Evolutionary conservation across 2,888 invertebrate species (phyloP), one percentile per base, ranked within the genome.

Genomic region (Netelia virgata): DNA sequence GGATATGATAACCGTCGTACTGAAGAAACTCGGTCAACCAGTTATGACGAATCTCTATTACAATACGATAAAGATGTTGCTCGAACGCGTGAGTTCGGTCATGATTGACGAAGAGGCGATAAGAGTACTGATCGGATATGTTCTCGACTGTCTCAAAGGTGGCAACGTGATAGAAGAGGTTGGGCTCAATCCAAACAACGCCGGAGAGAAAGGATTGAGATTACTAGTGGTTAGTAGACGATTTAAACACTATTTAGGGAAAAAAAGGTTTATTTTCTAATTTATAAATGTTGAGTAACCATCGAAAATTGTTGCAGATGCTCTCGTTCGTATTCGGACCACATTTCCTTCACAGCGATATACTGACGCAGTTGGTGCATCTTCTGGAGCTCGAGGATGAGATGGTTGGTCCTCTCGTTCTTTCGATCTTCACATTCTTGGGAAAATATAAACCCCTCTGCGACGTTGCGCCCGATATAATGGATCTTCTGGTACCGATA

Each of bases 11-110:
- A 95, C 95, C 94, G 89, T 91, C 85, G 97, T 98, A 10, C 94
- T 99, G 75, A 98, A 98, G 94, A 98, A 98, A 93, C 95, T 99
- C 2, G 99, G 99, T 0, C 97, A 98, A 90, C 98, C 98, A 0
- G 97, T 98, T 2, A 98, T 98, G 97, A 98, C 98, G 1, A 98
- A 99, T 94, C 94, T 98, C 50, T 98, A 99, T 93, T 99, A 99
- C 94, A 98, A 98, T 93, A 98, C 98, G 0, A 97, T 99, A 57
- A 99, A 99, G 94, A 98, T 98, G 96, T 94, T 99, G 66, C 94
- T 99, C 80, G 99, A 99, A 94, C 95, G 99, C 82, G 97, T 98
- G 14, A 98, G 98, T 86, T 98, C 98, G 0, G 98, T 99, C 5
- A 98, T 99, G 97, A 97, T 99, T 11, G 99, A 99, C 93, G 97